A percentile compares a stretch with the other conserved stretches of the same genome.
These are phyloP conservation scores for Ornithorhynchus anatinus DNA, from an alignment of 2,113 vertebrate genomes.

Conservation along the genomic window DNA sequence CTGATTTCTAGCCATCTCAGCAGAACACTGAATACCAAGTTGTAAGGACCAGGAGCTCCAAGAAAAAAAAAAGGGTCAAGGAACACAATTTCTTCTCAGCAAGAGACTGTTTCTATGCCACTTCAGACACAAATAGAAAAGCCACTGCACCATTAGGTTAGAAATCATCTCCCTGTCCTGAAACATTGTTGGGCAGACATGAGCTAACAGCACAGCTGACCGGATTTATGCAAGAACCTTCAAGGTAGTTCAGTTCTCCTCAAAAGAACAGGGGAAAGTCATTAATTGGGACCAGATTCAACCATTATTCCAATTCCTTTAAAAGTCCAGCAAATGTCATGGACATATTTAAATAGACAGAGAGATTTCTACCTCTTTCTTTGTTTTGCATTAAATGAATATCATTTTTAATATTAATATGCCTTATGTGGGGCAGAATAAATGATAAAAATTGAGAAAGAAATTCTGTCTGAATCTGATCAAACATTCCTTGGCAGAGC, in stretches of 20 bases:
- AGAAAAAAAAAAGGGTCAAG: not conserved
- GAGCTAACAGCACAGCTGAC: not conserved
- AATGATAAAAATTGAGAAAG: not conserved
- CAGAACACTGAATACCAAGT: slow-evolving; percentile 8
- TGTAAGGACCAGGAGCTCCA: not conserved
- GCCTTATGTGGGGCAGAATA: not conserved
- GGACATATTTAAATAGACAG: not conserved
- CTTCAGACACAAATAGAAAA: not conserved
- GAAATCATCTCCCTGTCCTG: not conserved
- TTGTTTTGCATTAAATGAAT: not conserved
- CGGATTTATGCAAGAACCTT: not conserved
- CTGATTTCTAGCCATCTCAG: not conserved
- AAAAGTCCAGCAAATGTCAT: not conserved
- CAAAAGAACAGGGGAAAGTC: not conserved
- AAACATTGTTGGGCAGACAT: not conserved
- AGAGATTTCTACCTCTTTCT: not conserved
- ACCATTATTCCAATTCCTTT: not conserved
- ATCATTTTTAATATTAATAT: not conserved
- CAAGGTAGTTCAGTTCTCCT: not conserved
- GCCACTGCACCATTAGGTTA: not conserved
- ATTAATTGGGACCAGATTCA: not conserved
- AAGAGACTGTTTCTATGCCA: not conserved
- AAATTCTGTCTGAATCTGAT: not conserved
- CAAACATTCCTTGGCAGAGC: not conserved
- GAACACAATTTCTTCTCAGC: not conserved